Base-by-base conservation (phyloP, 35 echinoderm and acorn worm genomes). In the Amphiura filiformis region DNA sequence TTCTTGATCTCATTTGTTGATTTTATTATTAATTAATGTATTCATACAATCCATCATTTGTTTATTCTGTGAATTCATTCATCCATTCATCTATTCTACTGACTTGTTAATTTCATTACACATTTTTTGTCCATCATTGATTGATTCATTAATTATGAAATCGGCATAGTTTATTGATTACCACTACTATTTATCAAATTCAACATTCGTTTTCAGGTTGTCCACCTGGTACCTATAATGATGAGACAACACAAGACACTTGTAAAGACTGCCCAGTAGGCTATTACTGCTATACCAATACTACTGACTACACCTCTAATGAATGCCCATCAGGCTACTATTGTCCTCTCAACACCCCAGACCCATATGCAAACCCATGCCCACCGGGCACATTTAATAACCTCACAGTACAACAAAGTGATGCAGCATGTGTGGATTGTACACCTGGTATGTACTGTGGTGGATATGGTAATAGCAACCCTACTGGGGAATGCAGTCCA, bases 281-380 rank as follows among this genome's bases (percentile, higher is more conserved):
- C 64, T 92, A 98, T 87, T 98, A 94, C 79, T 98, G 96, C 79
- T 98, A 98, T 56, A 78, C 76, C 92, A 98, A 98, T 80, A 98
- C 96, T n/a, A 98, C 96, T 13, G 93, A 94, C 78, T 98, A 98
- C 80, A 37, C 42, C n/a, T 32, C 80, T 0, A 94, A 98, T 76
- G 88, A 91, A 18, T 98, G 96, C 41, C 96, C 96, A 1, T 77
- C 84, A 36, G 96, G 96, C 15, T 98, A 94, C 89, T 98, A 94
- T 80, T 98, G 96, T 52, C 82, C 90, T 15, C 86, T 88, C 30
- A 98, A 98, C 47, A 98, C 96, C 20, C 86, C 90, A 15, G 92
- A 98, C 75, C 96, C 96, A 0, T 89, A 94, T 65, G 39, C 82
- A 44, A 81, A 84, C 49, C 92, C 96, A 0, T 98, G 96, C 52